These are phyloP conservation scores for Anthrax anthrax DNA, from an alignment of 2,888 invertebrate genomes.

Conservation along the genomic window DNA sequence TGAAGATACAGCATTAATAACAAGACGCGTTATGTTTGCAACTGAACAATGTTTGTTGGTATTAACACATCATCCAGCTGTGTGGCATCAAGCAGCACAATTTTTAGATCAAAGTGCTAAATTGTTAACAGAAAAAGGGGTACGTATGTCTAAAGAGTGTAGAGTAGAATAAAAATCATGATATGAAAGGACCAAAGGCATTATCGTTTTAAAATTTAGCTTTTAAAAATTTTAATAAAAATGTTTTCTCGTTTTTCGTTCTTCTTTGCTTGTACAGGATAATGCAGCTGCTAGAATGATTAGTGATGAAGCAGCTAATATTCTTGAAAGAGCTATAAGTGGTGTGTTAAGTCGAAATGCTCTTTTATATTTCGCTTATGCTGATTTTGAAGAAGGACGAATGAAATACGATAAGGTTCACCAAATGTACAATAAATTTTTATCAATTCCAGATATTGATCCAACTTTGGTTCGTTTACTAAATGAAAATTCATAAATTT, in stretches of 20 bases:
- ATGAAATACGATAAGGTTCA: constrained; percentile 93
- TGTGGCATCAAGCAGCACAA: constrained; percentile 98
- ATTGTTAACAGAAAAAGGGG: constrained; percentile 86
- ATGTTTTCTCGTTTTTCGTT: background rate
- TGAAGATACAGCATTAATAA: constrained; percentile 88
- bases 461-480: constrained; percentile 72
- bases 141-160: constrained; percentile 37
- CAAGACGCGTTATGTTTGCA: constrained; percentile 93
- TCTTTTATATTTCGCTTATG: constrained; percentile 92
- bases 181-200: no score
- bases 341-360: constrained; percentile 83
- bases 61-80: constrained; percentile 93
- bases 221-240: background rate
- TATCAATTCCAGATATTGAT: constrained; percentile 82
- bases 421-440: constrained; percentile 82
- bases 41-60: constrained; percentile 95
- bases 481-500: background rate
- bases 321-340: constrained; percentile 87
- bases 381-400: constrained; percentile 95
- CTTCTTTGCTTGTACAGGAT: constrained; percentile 44
- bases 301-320: constrained; percentile 86
- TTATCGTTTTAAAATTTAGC: no score
- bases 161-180: constrained; percentile 1
- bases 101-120: constrained; percentile 92
- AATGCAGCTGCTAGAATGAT: constrained; percentile 84